Percentiles rank a stretch among this genome's conserved stretches.
Evolutionary conservation across 2,113 vertebrate genomes (phyloP).

Genomic region (Trogon melanurus): DNA sequence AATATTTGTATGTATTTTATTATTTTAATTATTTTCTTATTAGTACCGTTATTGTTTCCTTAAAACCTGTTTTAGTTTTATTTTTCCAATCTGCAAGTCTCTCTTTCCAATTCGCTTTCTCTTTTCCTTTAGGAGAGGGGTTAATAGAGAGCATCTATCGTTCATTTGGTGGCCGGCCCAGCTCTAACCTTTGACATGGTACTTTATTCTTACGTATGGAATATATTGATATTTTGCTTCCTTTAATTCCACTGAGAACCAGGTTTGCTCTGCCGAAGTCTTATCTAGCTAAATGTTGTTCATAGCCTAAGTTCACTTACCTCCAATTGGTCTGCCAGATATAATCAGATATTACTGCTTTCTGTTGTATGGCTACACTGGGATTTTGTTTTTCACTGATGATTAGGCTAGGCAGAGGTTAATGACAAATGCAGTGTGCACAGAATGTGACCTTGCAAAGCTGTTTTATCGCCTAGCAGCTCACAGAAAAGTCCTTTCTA

Average conservation of each 20-base stretch:
- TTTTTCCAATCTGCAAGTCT: no score
- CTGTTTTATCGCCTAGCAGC: constrained; percentile 36
- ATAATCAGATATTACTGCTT: background rate
- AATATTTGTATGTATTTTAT: no score
- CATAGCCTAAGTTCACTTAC: background rate
- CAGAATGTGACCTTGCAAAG: constrained; percentile 57
- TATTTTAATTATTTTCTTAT: no score
- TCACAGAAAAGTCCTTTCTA: constrained; percentile 56
- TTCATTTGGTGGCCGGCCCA: no score
- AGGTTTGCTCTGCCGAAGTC: background rate
- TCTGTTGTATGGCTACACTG: background rate
- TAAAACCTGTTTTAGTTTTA: no score
- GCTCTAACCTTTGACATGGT: no score
- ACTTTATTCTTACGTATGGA: background rate
- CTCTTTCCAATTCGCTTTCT: no score
- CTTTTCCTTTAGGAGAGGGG: no score
- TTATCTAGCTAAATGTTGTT: background rate
- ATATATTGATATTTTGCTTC: background rate
- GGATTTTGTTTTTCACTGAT: constrained; percentile 35
- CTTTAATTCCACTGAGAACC: background rate
- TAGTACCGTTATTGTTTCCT: no score
- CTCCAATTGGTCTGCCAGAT: background rate
- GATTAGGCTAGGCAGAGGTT: constrained; percentile 37
- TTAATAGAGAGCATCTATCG: no score
- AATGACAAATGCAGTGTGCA: constrained; percentile 33